A percentile compares a stretch with the other conserved stretches of the same genome.
Evolutionary conservation across 2,888 invertebrate species (phyloP).

Genomic region (Deroplatys truncata): DNA sequence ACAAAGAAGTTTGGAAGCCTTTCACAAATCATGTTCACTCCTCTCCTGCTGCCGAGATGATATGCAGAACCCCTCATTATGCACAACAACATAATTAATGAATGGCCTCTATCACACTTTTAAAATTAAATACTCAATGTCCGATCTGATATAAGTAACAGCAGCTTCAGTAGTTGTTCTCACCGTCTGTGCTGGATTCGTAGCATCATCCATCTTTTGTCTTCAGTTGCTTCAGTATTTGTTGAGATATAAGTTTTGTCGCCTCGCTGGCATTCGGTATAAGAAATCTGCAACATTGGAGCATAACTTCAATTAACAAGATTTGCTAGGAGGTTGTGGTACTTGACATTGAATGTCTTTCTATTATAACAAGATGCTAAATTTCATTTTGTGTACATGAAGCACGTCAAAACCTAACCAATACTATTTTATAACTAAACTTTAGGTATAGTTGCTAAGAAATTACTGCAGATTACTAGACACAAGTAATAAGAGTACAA

Average conservation of each 20-base stretch:
- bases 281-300: constrained; percentile 57
- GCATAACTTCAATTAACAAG: background rate
- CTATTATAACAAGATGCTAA: too few relatives aligned
- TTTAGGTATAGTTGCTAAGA: too few relatives aligned
- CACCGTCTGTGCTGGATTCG: background rate
- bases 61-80: background rate
- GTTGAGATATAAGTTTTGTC: constrained; percentile 83
- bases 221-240: constrained; percentile 66
- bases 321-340: background rate
- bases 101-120: background rate
- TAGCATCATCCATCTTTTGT: constrained; percentile 16
- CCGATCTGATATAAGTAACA: background rate
- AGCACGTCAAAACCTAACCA: too few relatives aligned
- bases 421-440: too few relatives aligned
- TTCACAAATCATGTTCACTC: background rate
- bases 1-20: background rate
- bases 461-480: too few relatives aligned
- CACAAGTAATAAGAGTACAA: too few relatives aligned
- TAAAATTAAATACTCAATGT: background rate
- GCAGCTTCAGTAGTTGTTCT: background rate
- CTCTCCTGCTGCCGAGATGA: background rate
- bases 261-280: constrained; percentile 90
- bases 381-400: too few relatives aligned
- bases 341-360: too few relatives aligned
- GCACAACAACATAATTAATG: background rate